Base-by-base conservation (phyloP, 2,797 vertebrate species). In the Scleropages formosus region DNA sequence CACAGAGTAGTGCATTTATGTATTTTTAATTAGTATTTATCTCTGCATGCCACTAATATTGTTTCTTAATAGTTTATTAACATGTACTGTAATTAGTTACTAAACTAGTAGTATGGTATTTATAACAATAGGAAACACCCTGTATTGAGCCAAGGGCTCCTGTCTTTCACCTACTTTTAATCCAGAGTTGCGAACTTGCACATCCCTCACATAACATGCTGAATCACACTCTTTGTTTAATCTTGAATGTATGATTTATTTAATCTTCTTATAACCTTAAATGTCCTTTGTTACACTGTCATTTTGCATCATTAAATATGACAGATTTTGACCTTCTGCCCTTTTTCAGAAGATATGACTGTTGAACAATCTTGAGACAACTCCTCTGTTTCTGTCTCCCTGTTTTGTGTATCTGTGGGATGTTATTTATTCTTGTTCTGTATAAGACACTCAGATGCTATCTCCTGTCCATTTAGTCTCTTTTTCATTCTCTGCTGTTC, bases 291-390 rank as follows among this genome's bases (percentile, higher is more conserved):
- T n/a, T n/a, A n/a, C n/a, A n/a, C n/a, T n/a, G n/a, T n/a, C n/a
- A n/a, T n/a, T n/a, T n/a, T n/a, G n/a, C n/a, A n/a, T n/a, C n/a
- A n/a, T n/a, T n/a, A n/a, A n/a, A n/a, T n/a, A n/a, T n/a, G n/a
- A n/a, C n/a, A n/a, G n/a, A n/a, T n/a, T n/a, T n/a, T n/a, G n/a
- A n/a, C n/a, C n/a, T 72, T 85, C 83, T 90, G 84, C 87, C 80
- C 87, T 88, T 85, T 84, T 84, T 89, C 93, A 91, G 94, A 85
- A 87, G 84, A 89, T 82, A 90, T 86, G 91, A 89, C 84, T 90
- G 87, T 87, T 87, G 85, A 93, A 93, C 95, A 97, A 97, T 98
- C 96, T 98, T 98, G 95, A 97, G 95, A 96, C 92, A 85, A 85
- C 90, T 87, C 79, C 77, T 86, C 89, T 86, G 85, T 86, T 88